A percentile compares a stretch with the other conserved stretches of the same genome.
Evolutionary conservation across 2,888 invertebrate genomes (phyloP).

Genomic region (Ornithoptera priamus): DNA sequence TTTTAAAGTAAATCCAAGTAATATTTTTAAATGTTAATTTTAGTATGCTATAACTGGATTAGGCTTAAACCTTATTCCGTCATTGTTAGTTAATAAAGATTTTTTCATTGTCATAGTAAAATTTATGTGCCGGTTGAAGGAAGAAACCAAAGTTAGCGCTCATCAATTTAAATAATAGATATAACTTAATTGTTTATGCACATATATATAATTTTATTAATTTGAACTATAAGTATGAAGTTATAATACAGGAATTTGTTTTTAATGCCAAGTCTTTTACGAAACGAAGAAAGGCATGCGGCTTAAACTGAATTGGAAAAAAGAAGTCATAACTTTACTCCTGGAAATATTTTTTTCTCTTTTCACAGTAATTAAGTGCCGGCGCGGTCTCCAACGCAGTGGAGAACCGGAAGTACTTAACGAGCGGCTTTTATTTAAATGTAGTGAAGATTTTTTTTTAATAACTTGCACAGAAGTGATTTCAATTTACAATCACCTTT

Average conservation of each 20-base stretch:
- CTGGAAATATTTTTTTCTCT: conserved; percentile 11
- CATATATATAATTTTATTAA: too few relatives aligned
- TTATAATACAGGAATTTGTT: not conserved
- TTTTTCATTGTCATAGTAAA: too few relatives aligned
- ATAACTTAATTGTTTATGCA: too few relatives aligned
- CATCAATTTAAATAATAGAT: too few relatives aligned
- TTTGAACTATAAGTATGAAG: too few relatives aligned
- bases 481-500: not conserved
- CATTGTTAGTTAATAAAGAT: too few relatives aligned
- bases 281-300: not conserved
- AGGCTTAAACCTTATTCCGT: too few relatives aligned
- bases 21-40: too few relatives aligned
- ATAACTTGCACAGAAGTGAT: conserved; percentile 2
- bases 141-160: too few relatives aligned
- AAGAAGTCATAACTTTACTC: conserved; percentile 15
- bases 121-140: too few relatives aligned
- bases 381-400: conserved; percentile 6
- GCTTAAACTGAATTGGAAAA: conserved; percentile 9
- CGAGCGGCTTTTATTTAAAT: conserved; percentile 20
- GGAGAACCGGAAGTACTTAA: conserved; percentile 24
- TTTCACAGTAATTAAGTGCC: conserved; percentile 26
- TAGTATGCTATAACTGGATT: too few relatives aligned
- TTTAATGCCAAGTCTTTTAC: not conserved
- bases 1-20: too few relatives aligned
- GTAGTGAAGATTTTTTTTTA: conserved; percentile 14